Evolutionary conservation across 2,113 vertebrate species (phyloP), one percentile per base, ranked within the genome.

Genomic region (Cyrtonyx montezumae): DNA sequence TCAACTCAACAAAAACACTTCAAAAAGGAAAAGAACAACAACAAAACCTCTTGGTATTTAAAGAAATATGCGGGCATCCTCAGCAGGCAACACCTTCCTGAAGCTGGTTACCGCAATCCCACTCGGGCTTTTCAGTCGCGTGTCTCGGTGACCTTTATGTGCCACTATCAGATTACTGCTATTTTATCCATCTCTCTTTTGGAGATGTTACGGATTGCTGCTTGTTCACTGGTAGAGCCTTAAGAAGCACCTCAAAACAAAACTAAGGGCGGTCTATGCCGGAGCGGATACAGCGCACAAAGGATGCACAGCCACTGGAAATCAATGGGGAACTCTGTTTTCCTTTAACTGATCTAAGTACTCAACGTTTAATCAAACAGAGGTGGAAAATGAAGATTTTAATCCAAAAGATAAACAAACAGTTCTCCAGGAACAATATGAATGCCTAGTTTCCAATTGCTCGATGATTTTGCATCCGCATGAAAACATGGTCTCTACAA

Each of bases 181-280:
- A 84, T 86, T 94, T 93, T 19, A 94, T 58, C 90, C 85, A 93
- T 32, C 84, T 76, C 48, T 43, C 82, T 93, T 94, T 17, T 65
- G 65, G 89, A 68, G 85, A 80, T 83, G 13, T n/a, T 90, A 65
- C 65, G 88, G 94, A 94, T 79, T 75, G 82, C 62, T 66, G 75
- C 85, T 92, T 90, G 69, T 78, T 88, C 68, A 53, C 88, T 48
- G 68, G 80, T 2, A 76, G 74, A 94, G 63, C 51, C 88, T 91
- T 26, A 63, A 94, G 95, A 36, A 95, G 86, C 78, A 86, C 74
- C 91, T 91, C 94, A 75, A 90, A 92, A 88, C 88, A 81, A 90
- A 95, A 88, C 40, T 68, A 84, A 90, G 84, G 51, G 76, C 0
- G 23, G 73, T 90, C 86, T n/a, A 61, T 77, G n/a, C 51, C 53